Evolutionary conservation across 2,797 vertebrate species (phyloP), one percentile per base, ranked within the genome.

Genomic region (Sphenodon punctatus): DNA sequence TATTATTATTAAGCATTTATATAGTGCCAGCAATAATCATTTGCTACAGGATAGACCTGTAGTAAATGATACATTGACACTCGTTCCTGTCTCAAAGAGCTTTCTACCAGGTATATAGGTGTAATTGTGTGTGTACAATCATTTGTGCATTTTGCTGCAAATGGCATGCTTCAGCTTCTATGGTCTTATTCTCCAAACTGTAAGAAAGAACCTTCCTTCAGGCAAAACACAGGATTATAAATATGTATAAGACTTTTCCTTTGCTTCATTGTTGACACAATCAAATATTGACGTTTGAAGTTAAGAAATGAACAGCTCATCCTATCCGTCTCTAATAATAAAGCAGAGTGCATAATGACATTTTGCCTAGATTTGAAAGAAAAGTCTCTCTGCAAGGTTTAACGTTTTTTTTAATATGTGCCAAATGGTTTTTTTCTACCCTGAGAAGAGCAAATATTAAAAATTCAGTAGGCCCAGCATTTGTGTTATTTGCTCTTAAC

Each of bases 381-480:
- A 84, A 75, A 38, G 49, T 46, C 36, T 75, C 20, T n/a, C 64
- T 23, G 34, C 10, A 46, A 32, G 41, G 23, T 7, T 45, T 34
- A 9, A 16, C 4, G 5, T 25, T 70, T 12, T 51, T 88, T 43
- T 55, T 39, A 49, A 42, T 19, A 45, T 30, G 45, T 66, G 59
- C 70, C 38, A 70, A 59, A 11, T 66, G 15, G 25, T 5, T 36
- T 60, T 27, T 75, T 78, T 78, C 36, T 64, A 3, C 0, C 78
- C 68, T 78, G 51, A 17, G 69, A 89, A 90, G 74, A 61, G 84
- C 70, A 81, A 42, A 41, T 84, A 32, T 69, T 75, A 76, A 61
- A 79, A 84, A 78, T 88, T 90, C 53, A 86, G 3, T 9, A 55
- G 38, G 61, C 45, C 22, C 5, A 67, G 15, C 34, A 80, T 53